phyloP scores from a whole-genome alignment of 2,797 vertebrate genomes.

The Sarcophilus harrisii region DNA sequence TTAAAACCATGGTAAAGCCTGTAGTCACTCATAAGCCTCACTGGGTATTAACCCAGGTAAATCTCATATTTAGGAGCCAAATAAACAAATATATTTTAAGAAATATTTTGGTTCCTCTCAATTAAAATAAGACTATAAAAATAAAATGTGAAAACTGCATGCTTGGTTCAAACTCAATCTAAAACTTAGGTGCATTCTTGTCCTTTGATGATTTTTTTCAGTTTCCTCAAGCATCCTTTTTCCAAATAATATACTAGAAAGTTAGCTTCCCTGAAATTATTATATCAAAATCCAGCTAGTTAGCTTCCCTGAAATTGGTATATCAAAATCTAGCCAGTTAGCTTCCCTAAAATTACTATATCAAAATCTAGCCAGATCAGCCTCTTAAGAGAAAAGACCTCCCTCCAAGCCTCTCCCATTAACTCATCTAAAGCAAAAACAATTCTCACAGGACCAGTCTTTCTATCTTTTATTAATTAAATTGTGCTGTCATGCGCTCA shows the following conservation, averaged over 20 bases:
- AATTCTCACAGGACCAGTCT: neutral
- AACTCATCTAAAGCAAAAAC: neutral
- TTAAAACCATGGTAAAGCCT: neutral
- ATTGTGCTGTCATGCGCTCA: neutral
- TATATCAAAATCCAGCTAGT: neutral
- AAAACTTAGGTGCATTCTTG: neutral
- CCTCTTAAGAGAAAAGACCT: neutral
- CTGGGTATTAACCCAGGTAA: neutral
- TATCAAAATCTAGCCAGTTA: neutral
- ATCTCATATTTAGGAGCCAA: neutral
- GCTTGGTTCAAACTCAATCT: constrained; percentile 1
- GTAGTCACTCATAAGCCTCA: neutral
- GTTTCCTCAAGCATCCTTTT: neutral
- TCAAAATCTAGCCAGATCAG: too few species aligned
- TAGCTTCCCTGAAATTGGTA: too few species aligned
- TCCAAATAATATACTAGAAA: neutral
- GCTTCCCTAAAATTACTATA: too few species aligned
- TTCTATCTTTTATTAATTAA: neutral
- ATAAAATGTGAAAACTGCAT: neutral
- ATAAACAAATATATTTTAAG: neutral
- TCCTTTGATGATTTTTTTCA: constrained; percentile 11
- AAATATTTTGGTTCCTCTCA: neutral
- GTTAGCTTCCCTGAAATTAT: neutral
- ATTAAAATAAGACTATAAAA: neutral
- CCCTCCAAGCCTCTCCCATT: neutral